Percentiles rank a stretch among this genome's conserved stretches.
These are phyloP conservation scores for Drosophila ananassae DNA, from an alignment of 1,140 invertebrate species.

Conservation along the genomic window DNA sequence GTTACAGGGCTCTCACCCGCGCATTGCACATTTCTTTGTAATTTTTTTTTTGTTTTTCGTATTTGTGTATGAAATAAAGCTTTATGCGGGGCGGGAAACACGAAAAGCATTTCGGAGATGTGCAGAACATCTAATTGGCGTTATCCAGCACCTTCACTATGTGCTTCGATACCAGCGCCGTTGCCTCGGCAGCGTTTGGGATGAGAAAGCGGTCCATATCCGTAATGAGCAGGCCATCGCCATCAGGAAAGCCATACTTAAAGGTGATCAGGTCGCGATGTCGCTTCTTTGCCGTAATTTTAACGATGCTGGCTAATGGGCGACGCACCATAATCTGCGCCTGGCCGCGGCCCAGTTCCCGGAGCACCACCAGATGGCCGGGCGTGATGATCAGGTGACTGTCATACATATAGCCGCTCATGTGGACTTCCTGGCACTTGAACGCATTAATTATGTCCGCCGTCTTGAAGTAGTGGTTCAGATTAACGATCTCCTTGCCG, in stretches of 20 bases:
- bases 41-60: slow-evolving; percentile 1
- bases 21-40: slow-evolving; percentile 45
- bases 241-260: slow-evolving; percentile 86
- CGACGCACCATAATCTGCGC: slow-evolving; percentile 93
- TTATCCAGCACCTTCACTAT: slow-evolving; percentile 84
- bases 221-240: slow-evolving; percentile 84
- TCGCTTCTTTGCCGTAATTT: slow-evolving; percentile 97
- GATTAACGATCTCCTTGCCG: slow-evolving; percentile 89
- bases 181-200: slow-evolving; percentile 95
- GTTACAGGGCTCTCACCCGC: slow-evolving; percentile 28
- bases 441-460: slow-evolving; percentile 93
- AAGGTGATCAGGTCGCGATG: slow-evolving; percentile 98
- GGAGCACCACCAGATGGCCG: slow-evolving; percentile 93
- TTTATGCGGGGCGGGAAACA: slow-evolving; percentile 5
- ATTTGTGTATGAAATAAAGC: slow-evolving; percentile 39
- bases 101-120: slow-evolving; percentile 21
- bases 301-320: slow-evolving; percentile 94
- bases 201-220: slow-evolving; percentile 97
- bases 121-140: slow-evolving; percentile 43
- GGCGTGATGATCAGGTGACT: slow-evolving; percentile 95
- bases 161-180: slow-evolving; percentile 86
- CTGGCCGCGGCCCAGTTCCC: slow-evolving; percentile 90
- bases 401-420: slow-evolving; percentile 93
- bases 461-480: slow-evolving; percentile 91
- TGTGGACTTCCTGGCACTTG: slow-evolving; percentile 95